Conservation (phyloP, 2,888 invertebrate genomes). For the Noctua pronuba region DNA sequence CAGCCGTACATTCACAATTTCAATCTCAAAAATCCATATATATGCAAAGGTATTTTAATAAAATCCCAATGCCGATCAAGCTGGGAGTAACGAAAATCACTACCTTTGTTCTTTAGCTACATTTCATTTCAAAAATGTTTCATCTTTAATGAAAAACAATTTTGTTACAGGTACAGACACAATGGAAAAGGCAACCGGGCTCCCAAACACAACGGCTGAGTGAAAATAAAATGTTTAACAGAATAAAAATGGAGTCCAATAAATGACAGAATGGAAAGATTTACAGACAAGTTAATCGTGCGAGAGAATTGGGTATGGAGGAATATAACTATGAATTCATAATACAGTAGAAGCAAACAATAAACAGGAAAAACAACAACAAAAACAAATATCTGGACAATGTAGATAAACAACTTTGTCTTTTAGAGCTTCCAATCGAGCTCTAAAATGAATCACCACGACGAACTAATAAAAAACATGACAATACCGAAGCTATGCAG, state of each 20-base stretch:
- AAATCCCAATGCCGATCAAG: conserved; percentile 33
- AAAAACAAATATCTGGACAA: conserved; percentile 21
- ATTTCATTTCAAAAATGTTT: conserved; percentile 50
- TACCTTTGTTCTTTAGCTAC: conserved; percentile 34
- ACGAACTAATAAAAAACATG: conserved; percentile 60
- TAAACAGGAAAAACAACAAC: conserved; percentile 31
- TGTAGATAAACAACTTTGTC: conserved; percentile 35
- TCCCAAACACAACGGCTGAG: conserved; percentile 20
- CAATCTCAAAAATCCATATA: conserved; percentile 44
- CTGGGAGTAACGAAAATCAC: conserved; percentile 23
- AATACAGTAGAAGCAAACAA: conserved; percentile 28
- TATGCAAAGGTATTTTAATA: conserved; percentile 59
- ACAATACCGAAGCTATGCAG: conserved; percentile 60
- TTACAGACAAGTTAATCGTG: conserved; percentile 42
- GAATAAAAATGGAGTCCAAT: conserved; percentile 42
- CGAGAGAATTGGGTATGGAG: conserved; percentile 23
- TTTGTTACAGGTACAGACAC: conserved; percentile 65
- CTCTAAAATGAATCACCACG: conserved; percentile 60
- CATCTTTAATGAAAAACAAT: conserved; percentile 55
- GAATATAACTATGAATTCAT: conserved; percentile 25
- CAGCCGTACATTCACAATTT: conserved; percentile 33
- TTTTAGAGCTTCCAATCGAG: conserved; percentile 6
- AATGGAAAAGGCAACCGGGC: conserved; percentile 29
- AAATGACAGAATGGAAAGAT: conserved; percentile 40
- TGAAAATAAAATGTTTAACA: conserved; percentile 32